Evolutionary conservation across 2,888 invertebrate genomes (phyloP).

Genomic region (Oscheius sp.): DNA sequence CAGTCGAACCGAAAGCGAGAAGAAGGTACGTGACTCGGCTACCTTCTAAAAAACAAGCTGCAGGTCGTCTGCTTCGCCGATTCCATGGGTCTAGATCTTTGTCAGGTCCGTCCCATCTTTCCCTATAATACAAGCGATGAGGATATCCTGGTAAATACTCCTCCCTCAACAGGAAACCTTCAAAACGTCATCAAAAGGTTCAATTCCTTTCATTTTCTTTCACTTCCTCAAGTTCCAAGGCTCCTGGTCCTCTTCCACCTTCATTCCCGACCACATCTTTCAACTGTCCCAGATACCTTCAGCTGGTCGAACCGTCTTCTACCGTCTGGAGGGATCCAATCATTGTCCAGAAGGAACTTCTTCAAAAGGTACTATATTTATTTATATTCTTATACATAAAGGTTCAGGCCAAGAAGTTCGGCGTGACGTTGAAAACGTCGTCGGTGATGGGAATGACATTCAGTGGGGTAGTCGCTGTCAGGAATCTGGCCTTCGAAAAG

Average conservation of each 20-base stretch:
- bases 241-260: neutral
- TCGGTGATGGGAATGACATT: conserved; percentile 32
- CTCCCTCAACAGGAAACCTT: conserved; percentile 13
- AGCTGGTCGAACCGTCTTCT: neutral
- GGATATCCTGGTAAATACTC: conserved; percentile 19
- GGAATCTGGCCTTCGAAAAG: conserved; percentile 24
- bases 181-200: neutral
- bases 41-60: neutral
- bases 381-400: neutral
- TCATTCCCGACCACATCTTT: neutral
- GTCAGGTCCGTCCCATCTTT: conserved; percentile 28
- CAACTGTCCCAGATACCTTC: conserved; percentile 31
- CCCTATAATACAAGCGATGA: conserved; percentile 33
- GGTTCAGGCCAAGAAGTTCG: conserved; percentile 19
- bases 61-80: conserved; percentile 32
- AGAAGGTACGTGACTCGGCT: conserved; percentile 8
- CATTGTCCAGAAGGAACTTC: conserved; percentile 22
- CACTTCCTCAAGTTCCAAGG: neutral
- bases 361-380: conserved; percentile 1
- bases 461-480: conserved; percentile 27
- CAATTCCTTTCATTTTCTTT: neutral
- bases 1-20: conserved; percentile 19
- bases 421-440: conserved; percentile 19
- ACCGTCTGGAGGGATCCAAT: conserved; percentile 27
- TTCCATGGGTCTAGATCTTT: conserved; percentile 30